phyloP scores from a whole-genome alignment of 2,113 vertebrate species.

The Lampris incognitus region DNA sequence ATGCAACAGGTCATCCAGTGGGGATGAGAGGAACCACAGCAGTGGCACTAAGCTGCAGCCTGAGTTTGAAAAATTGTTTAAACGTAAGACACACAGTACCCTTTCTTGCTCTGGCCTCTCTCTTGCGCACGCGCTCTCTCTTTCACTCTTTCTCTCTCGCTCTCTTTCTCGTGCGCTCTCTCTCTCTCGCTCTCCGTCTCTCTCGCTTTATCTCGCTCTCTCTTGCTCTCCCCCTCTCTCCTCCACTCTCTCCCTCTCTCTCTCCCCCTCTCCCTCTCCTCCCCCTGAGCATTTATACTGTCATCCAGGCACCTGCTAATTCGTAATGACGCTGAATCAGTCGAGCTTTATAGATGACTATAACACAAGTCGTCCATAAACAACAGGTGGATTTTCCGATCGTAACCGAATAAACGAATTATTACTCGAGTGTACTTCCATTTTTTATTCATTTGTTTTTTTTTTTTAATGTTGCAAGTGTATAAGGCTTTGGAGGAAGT shows the following conservation, averaged over 20 bases:
- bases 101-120: not conserved
- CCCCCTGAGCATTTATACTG: conserved; percentile 12
- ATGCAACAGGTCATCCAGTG: conserved; percentile 60
- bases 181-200: not conserved
- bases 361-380: conserved; percentile 15
- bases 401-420: conserved; percentile 36
- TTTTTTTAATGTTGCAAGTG: conserved; percentile 21
- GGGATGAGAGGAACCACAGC: conserved; percentile 13
- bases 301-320: conserved; percentile 44
- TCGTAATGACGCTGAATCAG: conserved; percentile 38
- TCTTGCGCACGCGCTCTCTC: not conserved
- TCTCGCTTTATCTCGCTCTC: conserved; percentile 7
- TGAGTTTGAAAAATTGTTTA: conserved; percentile 54
- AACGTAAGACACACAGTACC: conserved; percentile 34
- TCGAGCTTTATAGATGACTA: conserved; percentile 40
- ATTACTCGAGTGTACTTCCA: conserved; percentile 30
- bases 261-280: conserved; percentile 10
- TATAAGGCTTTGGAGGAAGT: conserved; percentile 35
- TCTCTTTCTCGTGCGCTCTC: not conserved
- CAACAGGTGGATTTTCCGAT: conserved; percentile 55
- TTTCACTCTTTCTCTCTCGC: conserved; percentile 5
- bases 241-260: not conserved
- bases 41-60: conserved; percentile 23
- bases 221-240: not conserved
- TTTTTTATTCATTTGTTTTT: not conserved